phyloP scores from a whole-genome alignment of 2,797 vertebrate species.

The Neomorphus geoffroyi region DNA sequence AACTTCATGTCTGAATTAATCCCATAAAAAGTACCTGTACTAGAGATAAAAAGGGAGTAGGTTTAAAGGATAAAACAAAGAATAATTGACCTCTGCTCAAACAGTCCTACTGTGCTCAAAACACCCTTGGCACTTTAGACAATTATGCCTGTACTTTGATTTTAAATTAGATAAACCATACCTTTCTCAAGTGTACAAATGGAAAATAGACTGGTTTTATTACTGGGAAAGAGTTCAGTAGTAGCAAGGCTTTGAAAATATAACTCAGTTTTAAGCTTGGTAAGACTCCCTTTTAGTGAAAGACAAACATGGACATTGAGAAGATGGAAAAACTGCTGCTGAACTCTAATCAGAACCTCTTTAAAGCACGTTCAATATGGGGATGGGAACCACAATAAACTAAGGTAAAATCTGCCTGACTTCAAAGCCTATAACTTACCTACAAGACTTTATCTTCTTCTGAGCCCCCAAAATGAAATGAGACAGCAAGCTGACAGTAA shows the following conservation, averaged over 20 bases:
- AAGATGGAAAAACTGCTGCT: neutral
- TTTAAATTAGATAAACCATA: conserved; percentile 40
- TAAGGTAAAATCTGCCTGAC: neutral
- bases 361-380: neutral
- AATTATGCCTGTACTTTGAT: conserved; percentile 33
- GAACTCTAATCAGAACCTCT: neutral
- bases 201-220: neutral
- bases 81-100: conserved; percentile 47
- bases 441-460: neutral
- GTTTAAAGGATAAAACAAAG: conserved; percentile 53
- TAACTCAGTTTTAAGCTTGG: neutral
- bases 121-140: conserved; percentile 33
- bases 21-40: neutral
- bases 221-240: neutral
- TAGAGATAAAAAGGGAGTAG: conserved; percentile 31
- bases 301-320: neutral
- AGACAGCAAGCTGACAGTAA: neutral
- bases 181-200: neutral
- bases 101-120: conserved; percentile 26
- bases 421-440: neutral
- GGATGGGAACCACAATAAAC: neutral
- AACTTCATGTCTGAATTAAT: conserved; percentile 30
- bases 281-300: neutral
- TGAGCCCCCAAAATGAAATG: neutral
- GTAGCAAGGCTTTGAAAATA: conserved; percentile 8